phyloP scores from a whole-genome alignment of 2,888 invertebrate genomes.

The Stegophylla sp. region DNA sequence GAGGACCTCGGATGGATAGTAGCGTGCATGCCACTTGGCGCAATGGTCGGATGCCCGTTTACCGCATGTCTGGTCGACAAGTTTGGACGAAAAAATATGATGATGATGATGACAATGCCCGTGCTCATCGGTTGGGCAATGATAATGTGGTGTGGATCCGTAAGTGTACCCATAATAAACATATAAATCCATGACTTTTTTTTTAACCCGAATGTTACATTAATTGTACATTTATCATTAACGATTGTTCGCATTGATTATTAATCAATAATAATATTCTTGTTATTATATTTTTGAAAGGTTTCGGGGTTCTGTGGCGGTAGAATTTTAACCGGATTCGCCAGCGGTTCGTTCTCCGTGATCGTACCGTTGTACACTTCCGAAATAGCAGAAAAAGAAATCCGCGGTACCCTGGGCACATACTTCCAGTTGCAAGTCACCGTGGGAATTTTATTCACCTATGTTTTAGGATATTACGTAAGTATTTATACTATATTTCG shows the following conservation, averaged over 20 bases:
- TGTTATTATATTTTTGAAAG: slow-evolving; percentile 61
- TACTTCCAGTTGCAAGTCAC: slow-evolving; percentile 88
- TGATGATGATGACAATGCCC: slow-evolving; percentile 72
- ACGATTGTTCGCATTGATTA: too few species aligned
- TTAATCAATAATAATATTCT: too few species aligned
- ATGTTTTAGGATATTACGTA: slow-evolving; percentile 79
- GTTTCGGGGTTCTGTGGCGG: slow-evolving; percentile 72
- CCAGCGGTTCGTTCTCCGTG: slow-evolving; percentile 82
- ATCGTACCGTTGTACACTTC: slow-evolving; percentile 84
- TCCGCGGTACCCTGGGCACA: slow-evolving; percentile 84
- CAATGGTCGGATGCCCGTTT: slow-evolving; percentile 74
- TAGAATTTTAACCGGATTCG: slow-evolving; percentile 75
- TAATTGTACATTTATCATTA: too few species aligned
- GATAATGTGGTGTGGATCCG: slow-evolving; percentile 73
- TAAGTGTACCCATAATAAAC: slow-evolving; percentile 54
- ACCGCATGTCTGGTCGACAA: slow-evolving; percentile 75
- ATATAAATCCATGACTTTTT: not conserved
- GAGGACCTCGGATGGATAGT: slow-evolving; percentile 75
- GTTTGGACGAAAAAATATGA: slow-evolving; percentile 76
- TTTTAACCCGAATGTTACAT: not conserved
- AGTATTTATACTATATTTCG: too few species aligned
- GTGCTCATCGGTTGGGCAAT: slow-evolving; percentile 78
- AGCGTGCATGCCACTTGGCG: slow-evolving; percentile 75
- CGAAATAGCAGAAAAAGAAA: slow-evolving; percentile 83
- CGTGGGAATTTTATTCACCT: slow-evolving; percentile 80